phyloP scores from a whole-genome alignment of 2,113 vertebrate species.

The Lucifuga dentata region DNA sequence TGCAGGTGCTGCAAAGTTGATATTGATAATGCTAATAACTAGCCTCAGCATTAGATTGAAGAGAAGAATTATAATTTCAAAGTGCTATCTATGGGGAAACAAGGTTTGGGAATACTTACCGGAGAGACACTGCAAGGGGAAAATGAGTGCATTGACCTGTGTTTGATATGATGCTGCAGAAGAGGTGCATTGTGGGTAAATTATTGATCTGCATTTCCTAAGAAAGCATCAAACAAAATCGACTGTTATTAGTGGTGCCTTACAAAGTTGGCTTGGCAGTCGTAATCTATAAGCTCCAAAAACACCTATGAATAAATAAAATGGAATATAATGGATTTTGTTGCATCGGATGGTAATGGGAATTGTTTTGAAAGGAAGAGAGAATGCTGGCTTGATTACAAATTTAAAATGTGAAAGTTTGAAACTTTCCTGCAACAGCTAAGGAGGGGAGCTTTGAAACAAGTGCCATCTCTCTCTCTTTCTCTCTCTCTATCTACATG shows the following conservation, averaged over 20 bases:
- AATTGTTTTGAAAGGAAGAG: conserved; percentile 17
- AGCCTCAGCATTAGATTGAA: too few species aligned
- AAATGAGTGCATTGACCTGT: conserved; percentile 1
- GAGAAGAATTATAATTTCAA: background rate
- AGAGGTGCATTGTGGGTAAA: background rate
- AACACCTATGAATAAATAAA: background rate
- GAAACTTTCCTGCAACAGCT: conserved; percentile 33
- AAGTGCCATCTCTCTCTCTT: conserved; percentile 5
- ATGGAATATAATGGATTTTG: background rate
- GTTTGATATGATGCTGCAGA: conserved; percentile 20
- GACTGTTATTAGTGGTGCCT: background rate
- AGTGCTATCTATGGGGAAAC: background rate
- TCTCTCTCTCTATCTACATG: background rate
- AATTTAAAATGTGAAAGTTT: conserved; percentile 33
- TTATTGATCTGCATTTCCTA: conserved; percentile 17
- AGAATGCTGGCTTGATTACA: conserved; percentile 40
- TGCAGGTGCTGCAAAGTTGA: too few species aligned
- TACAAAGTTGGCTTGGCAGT: background rate
- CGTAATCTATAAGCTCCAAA: background rate
- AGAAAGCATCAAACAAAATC: background rate
- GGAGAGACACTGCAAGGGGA: background rate
- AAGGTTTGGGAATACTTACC: too few species aligned
- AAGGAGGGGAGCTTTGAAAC: conserved; percentile 16
- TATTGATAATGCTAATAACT: too few species aligned
- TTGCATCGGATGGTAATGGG: conserved; percentile 18